phyloP scores from a whole-genome alignment of 2,888 invertebrate species.

The Drosophila falleni region DNA sequence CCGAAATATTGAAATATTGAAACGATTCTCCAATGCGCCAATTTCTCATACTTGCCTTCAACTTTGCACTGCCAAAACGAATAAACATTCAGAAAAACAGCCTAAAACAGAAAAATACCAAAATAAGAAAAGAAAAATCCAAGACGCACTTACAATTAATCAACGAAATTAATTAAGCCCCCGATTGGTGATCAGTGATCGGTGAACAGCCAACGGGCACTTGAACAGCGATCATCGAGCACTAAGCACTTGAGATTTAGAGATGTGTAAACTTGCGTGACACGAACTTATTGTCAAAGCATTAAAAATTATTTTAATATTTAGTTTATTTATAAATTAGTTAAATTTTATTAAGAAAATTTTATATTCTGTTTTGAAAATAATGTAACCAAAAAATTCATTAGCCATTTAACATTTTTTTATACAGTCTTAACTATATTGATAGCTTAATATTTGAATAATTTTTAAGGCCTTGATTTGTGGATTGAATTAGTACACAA shows the following conservation, averaged over 20 bases:
- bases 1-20: slow-evolving; percentile 15
- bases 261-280: slow-evolving; percentile 21
- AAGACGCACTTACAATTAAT: slow-evolving; percentile 79
- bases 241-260: slow-evolving; percentile 16
- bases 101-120: not conserved
- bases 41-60: slow-evolving; percentile 71
- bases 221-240: slow-evolving; percentile 39
- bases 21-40: slow-evolving; percentile 25
- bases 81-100: slow-evolving; percentile 10
- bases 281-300: not conserved
- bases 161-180: slow-evolving; percentile 79
- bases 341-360: too few species aligned
- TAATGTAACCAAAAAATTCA: too few species aligned
- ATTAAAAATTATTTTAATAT: not conserved
- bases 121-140: slow-evolving; percentile 32
- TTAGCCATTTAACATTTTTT: too few species aligned
- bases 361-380: too few species aligned
- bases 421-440: too few species aligned
- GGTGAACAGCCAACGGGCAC: slow-evolving; percentile 55
- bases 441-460: too few species aligned
- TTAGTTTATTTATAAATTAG: not conserved
- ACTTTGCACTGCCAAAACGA: slow-evolving; percentile 67
- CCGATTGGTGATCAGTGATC: slow-evolving; percentile 51
- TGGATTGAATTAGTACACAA: too few species aligned
- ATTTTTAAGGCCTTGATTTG: too few species aligned